These are phyloP conservation scores for Wasmannia auropunctata DNA, from an alignment of 1,140 invertebrate genomes.

Conservation along the genomic window DNA sequence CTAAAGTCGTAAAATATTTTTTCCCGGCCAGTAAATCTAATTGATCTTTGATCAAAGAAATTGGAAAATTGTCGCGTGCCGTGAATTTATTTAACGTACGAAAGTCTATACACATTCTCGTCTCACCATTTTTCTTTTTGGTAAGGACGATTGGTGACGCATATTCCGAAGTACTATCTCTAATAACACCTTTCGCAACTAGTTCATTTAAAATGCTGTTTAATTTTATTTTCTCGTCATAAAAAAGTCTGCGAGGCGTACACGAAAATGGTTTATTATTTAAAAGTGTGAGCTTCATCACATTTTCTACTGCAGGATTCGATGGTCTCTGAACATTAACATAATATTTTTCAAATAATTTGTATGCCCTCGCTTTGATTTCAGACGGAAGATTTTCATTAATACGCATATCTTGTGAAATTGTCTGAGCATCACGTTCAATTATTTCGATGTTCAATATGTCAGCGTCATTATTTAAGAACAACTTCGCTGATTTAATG, in stretches of 20 bases:
- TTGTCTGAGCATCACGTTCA: rapidly evolving
- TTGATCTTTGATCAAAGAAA: constrained; percentile 38
- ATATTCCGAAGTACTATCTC: too few relatives aligned
- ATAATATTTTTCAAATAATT: constrained; percentile 19
- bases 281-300: constrained; percentile 11
- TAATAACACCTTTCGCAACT: constrained; percentile 75
- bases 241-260: too few relatives aligned
- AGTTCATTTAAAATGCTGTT: constrained; percentile 75
- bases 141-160: too few relatives aligned
- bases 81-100: constrained; percentile 34
- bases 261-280: too few relatives aligned
- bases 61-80: background rate
- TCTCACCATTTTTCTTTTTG: too few relatives aligned
- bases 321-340: background rate
- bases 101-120: too few relatives aligned
- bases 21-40: background rate
- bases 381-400: background rate
- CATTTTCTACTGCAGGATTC: constrained; percentile 16
- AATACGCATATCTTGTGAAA: background rate
- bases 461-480: background rate
- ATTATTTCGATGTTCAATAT: background rate
- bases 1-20: constrained; percentile 2
- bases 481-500: background rate
- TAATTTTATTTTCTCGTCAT: too few relatives aligned
- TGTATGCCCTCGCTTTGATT: too few relatives aligned